Conservation (phyloP, 2,113 vertebrate genomes). For the Hydropotes inermis region DNA sequence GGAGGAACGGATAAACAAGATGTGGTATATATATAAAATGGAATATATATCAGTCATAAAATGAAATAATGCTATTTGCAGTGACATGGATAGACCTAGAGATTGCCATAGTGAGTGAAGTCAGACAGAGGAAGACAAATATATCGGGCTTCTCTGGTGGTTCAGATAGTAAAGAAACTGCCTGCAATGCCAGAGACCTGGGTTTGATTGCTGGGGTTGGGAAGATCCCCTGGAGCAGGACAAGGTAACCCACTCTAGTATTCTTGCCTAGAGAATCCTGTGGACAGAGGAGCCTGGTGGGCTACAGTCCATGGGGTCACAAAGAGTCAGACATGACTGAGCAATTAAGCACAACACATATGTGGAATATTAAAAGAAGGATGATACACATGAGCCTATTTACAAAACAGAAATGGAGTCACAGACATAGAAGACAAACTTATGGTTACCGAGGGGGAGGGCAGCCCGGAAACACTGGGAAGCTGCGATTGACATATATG, state of each 20-base stretch:
- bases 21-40: neutral
- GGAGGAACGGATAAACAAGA: neutral
- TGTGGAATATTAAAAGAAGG: neutral
- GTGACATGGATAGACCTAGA: neutral
- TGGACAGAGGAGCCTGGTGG: neutral
- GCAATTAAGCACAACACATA: neutral
- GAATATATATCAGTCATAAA: neutral
- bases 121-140: neutral
- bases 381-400: neutral
- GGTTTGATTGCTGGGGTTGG: fast-evolving
- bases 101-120: neutral
- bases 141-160: neutral
- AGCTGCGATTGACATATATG: neutral
- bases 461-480: neutral
- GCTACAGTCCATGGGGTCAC: neutral
- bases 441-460: neutral
- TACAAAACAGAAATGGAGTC: neutral
- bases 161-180: neutral
- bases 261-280: neutral
- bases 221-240: neutral
- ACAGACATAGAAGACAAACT: neutral
- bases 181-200: neutral
- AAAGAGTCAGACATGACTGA: neutral
- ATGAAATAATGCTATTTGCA: neutral
- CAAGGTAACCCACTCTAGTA: neutral